phyloP scores from a whole-genome alignment of 23 tunicate genomes.

The Styela clava region DNA sequence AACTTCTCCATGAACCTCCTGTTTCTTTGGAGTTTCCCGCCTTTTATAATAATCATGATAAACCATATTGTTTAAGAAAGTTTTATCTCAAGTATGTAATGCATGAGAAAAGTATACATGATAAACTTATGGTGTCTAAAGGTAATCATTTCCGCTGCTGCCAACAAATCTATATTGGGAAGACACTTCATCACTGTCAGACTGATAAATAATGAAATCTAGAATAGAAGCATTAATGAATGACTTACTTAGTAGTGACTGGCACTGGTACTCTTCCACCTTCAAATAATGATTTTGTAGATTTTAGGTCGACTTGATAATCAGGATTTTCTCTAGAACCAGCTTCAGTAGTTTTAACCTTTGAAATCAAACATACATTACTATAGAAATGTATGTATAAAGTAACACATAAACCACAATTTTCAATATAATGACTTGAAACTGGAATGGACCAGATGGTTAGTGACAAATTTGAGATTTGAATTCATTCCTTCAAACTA shows the following conservation, averaged over 20 bases:
- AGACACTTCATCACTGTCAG: no score
- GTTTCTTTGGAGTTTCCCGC: slow-evolving; percentile 29
- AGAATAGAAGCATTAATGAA: no score
- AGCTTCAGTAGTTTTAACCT: slow-evolving; percentile 50
- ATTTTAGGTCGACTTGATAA: slow-evolving; percentile 41
- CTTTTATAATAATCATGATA: not conserved
- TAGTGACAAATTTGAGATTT: not conserved
- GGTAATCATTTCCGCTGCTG: no score
- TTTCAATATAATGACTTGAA: no score
- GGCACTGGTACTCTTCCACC: slow-evolving; percentile 27
- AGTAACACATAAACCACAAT: not conserved
- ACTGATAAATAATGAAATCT: no score
- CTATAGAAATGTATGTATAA: not conserved
- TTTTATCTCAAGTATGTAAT: not conserved
- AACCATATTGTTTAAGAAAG: not conserved
- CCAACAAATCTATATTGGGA: no score
- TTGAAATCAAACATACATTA: not conserved
- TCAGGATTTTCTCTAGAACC: slow-evolving; percentile 29
- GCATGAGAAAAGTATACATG: no score
- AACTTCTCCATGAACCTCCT: slow-evolving; percentile 46
- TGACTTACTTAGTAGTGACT: slow-evolving; percentile 3
- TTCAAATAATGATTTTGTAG: slow-evolving; percentile 74
- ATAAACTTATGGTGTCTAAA: no score
- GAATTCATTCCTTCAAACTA: not conserved
- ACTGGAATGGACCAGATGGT: not conserved